These are phyloP conservation scores for Microtus ochrogaster DNA, from an alignment of 2,113 vertebrate species.

Conservation along the genomic window DNA sequence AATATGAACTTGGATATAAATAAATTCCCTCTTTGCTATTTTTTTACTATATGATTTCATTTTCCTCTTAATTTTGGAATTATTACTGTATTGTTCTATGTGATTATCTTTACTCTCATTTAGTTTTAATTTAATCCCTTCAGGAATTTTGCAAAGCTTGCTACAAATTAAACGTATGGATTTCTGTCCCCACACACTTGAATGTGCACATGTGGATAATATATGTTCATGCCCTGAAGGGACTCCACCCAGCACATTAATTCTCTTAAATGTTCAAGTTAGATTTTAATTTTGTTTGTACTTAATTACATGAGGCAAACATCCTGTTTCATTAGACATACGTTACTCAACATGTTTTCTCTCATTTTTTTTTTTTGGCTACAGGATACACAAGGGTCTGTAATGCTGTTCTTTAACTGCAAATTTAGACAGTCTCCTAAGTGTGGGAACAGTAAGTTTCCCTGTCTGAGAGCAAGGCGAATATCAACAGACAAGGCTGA, in stretches of 20 bases:
- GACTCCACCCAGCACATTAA: too few species aligned
- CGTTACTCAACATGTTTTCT: neutral
- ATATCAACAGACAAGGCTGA: neutral
- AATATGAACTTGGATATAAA: neutral
- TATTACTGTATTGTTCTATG: neutral
- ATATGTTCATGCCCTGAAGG: neutral
- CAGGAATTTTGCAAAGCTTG: neutral
- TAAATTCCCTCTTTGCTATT: neutral
- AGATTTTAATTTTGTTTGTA: neutral
- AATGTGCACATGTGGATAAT: neutral
- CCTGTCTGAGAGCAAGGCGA: neutral
- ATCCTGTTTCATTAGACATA: neutral
- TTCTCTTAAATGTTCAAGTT: neutral
- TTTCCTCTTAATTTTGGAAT: neutral
- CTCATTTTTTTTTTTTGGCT: neutral
- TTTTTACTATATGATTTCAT: neutral
- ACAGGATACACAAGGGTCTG: neutral
- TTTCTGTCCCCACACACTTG: neutral
- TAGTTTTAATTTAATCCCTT: neutral
- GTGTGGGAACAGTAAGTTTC: neutral
- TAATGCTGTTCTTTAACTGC: neutral
- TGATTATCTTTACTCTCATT: neutral
- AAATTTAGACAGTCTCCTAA: neutral
- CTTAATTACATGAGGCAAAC: neutral
- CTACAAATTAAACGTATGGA: neutral